Conservation (phyloP, 2,888 invertebrate genomes). For the Apocheima hispidaria region DNA sequence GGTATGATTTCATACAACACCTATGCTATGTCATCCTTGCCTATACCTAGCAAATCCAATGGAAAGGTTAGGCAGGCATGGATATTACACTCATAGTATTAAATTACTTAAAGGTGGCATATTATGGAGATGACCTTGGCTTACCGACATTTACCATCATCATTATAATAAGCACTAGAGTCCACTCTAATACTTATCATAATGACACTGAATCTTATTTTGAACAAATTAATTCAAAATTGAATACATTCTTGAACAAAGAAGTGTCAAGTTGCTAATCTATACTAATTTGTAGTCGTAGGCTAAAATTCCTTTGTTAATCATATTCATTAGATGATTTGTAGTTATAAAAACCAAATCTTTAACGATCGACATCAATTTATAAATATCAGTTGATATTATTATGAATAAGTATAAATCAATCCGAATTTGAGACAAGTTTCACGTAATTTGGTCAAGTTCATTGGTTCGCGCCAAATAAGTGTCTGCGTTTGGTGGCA, state of each 20-base stretch:
- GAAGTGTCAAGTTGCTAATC: constrained; percentile 27
- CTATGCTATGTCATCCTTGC: too few species aligned
- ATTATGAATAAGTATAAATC: constrained; percentile 9
- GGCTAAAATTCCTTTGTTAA: constrained; percentile 19
- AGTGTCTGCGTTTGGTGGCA: not conserved
- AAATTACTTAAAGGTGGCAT: constrained; percentile 19
- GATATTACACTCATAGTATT: too few species aligned
- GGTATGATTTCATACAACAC: too few species aligned
- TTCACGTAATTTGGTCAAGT: not conserved
- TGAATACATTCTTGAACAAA: constrained; percentile 20
- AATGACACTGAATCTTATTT: constrained; percentile 1
- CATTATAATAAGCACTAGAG: too few species aligned
- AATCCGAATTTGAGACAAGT: not conserved
- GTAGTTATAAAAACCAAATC: constrained; percentile 22
- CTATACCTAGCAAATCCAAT: constrained; percentile 17
- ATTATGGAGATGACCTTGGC: constrained; percentile 21
- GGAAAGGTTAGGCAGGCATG: constrained; percentile 7
- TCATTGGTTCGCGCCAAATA: not conserved
- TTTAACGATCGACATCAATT: constrained; percentile 5
- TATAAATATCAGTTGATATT: constrained; percentile 25
- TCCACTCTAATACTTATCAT: not conserved
- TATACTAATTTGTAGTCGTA: constrained; percentile 23
- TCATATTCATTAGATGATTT: constrained; percentile 29
- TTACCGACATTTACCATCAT: constrained; percentile 20
- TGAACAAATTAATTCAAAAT: constrained; percentile 13